Percentiles rank a stretch among this genome's conserved stretches.
phyloP scores from a whole-genome alignment of 1,140 invertebrate species.

The Cydia pomonella region DNA sequence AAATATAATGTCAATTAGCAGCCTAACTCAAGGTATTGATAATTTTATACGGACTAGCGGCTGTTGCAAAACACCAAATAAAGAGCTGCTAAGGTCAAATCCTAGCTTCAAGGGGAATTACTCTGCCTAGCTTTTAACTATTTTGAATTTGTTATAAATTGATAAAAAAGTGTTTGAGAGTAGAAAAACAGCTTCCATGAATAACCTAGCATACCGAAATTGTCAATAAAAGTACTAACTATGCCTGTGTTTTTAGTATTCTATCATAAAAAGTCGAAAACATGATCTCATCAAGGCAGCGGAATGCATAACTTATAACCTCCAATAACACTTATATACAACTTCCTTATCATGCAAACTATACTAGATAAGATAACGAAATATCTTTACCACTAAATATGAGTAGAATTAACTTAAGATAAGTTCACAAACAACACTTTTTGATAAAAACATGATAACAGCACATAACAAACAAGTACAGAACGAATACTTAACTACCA shows the following conservation, averaged over 20 bases:
- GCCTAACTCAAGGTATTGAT: neutral
- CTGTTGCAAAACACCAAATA: conserved; percentile 26
- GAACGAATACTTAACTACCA: conserved; percentile 47
- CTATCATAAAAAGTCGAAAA: conserved; percentile 69
- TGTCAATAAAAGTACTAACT: neutral
- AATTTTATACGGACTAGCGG: conserved; percentile 7
- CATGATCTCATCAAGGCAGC: conserved; percentile 54
- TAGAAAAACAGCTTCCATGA: neutral
- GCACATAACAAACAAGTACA: conserved; percentile 71
- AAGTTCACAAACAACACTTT: conserved; percentile 72
- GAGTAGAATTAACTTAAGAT: conserved; percentile 62
- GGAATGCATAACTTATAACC: conserved; percentile 59
- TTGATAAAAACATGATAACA: conserved; percentile 78
- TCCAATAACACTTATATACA: conserved; percentile 54
- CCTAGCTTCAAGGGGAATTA: conserved; percentile 7
- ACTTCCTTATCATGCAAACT: conserved; percentile 50
- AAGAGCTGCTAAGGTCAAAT: conserved; percentile 3
- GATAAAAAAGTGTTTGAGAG: neutral
- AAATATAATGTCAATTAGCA: neutral
- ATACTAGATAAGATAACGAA: conserved; percentile 65
- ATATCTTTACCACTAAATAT: conserved; percentile 71
- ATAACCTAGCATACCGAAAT: neutral
- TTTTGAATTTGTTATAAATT: neutral
- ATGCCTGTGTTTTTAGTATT: conserved; percentile 42
- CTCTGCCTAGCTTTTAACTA: neutral